phyloP scores from a whole-genome alignment of 2,888 invertebrate species.

The Cactoblastis cactorum region DNA sequence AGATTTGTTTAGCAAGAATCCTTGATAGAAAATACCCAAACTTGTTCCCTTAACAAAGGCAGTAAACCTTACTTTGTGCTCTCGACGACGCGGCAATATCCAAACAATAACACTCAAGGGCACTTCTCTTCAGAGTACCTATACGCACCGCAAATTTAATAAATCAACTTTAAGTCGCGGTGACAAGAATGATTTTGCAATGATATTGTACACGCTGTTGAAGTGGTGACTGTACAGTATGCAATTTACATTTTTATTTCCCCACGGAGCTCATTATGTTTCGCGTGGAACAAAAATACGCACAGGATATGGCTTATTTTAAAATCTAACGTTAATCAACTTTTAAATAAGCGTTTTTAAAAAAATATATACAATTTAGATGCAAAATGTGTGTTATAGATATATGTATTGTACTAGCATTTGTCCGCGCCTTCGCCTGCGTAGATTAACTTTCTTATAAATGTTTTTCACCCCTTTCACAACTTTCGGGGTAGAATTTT shows the following conservation, averaged over 20 bases:
- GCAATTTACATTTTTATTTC: conserved; percentile 9
- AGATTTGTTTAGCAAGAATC: too few relatives aligned
- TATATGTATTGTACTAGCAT: neutral
- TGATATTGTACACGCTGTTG: neutral
- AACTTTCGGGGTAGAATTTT: too few relatives aligned
- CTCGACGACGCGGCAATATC: neutral
- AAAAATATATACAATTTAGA: neutral
- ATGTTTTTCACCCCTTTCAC: too few relatives aligned
- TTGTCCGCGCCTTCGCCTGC: too few relatives aligned
- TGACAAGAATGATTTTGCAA: neutral
- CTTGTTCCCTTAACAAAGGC: too few relatives aligned
- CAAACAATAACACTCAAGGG: neutral
- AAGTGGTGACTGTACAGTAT: neutral
- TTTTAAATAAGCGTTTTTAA: neutral
- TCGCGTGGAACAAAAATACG: neutral
- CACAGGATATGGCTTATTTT: neutral
- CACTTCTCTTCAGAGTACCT: neutral
- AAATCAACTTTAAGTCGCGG: neutral
- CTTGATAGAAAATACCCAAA: too few relatives aligned
- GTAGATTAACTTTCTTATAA: too few relatives aligned
- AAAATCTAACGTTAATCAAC: neutral
- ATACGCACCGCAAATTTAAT: too few relatives aligned
- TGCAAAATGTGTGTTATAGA: neutral
- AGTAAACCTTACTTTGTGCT: too few relatives aligned
- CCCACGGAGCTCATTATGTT: conserved; percentile 2